Evolutionary conservation across 2,888 invertebrate genomes (phyloP).

Genomic region (Geotrupes spiniger): DNA sequence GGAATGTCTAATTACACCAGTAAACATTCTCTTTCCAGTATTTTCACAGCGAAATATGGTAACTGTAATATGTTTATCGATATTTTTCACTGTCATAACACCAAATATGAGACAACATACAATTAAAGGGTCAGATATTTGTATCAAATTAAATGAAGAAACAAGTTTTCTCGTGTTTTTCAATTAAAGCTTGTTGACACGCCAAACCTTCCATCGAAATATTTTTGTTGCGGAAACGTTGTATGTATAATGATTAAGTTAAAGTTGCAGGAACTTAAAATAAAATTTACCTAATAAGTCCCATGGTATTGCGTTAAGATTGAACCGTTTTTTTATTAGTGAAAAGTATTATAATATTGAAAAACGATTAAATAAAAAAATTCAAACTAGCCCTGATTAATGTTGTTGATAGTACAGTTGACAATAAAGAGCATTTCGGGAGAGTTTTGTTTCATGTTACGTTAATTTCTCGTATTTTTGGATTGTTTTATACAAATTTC

Average conservation of each 20-base stretch:
- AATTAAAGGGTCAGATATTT: slow-evolving; percentile 38
- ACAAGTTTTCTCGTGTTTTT: no score
- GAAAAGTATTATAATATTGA: slow-evolving; percentile 52
- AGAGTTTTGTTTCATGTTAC: slow-evolving; percentile 33
- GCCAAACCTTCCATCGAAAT: slow-evolving; percentile 30
- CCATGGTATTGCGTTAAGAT: slow-evolving; percentile 49
- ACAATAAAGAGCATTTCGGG: slow-evolving; percentile 53
- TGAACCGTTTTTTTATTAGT: slow-evolving; percentile 51
- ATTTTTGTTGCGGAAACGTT: slow-evolving; percentile 47
- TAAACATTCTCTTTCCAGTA: no score
- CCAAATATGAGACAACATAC: slow-evolving; percentile 29
- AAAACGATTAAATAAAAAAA: slow-evolving; percentile 51
- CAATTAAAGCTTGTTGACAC: no score
- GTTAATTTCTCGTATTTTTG: slow-evolving; percentile 10
- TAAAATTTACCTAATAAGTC: slow-evolving; percentile 48
- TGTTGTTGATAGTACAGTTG: slow-evolving; percentile 53
- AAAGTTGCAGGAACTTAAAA: slow-evolving; percentile 46
- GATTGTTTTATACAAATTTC: slow-evolving; percentile 2
- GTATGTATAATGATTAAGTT: slow-evolving; percentile 44
- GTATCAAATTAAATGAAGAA: slow-evolving; percentile 13
- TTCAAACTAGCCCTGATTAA: slow-evolving; percentile 52
- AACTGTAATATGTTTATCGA: slow-evolving; percentile 18
- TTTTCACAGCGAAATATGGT: no score
- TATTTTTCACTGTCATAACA: slow-evolving; percentile 34
- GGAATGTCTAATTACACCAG: no score